Conservation (phyloP, 2,113 vertebrate species). For the Pedionomus torquatus region DNA sequence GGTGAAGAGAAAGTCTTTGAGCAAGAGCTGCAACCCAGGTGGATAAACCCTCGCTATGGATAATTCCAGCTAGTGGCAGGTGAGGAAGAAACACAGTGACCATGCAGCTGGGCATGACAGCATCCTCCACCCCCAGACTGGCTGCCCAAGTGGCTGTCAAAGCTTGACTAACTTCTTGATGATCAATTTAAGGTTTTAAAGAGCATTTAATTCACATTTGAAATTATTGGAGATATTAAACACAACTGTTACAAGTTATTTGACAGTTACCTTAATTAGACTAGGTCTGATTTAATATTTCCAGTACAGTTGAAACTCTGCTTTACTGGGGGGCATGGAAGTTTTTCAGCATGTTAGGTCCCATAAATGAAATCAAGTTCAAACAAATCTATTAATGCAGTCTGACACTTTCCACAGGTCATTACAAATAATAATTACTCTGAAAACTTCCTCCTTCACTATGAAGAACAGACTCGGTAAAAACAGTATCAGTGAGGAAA, state of each 20-base stretch:
- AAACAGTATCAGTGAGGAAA: not conserved
- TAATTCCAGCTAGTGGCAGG: not conserved
- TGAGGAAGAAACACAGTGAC: not conserved
- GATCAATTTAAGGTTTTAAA: not conserved
- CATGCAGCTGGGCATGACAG: not conserved
- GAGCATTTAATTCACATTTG: not conserved
- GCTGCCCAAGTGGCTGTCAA: not conserved
- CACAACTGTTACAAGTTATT: slow-evolving; percentile 9
- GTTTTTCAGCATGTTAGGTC: not conserved
- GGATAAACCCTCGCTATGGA: not conserved
- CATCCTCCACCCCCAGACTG: rapidly evolving
- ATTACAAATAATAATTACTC: slow-evolving; percentile 46
- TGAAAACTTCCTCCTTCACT: not conserved
- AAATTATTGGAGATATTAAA: not conserved
- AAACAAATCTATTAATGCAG: slow-evolving; percentile 31
- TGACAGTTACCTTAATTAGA: not conserved
- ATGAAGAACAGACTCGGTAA: not conserved
- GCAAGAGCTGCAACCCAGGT: not conserved
- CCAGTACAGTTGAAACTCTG: not conserved
- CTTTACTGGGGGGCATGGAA: not conserved
- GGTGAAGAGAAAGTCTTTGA: not conserved
- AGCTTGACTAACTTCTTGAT: not conserved
- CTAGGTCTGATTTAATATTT: not conserved
- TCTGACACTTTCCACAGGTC: not conserved
- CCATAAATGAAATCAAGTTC: slow-evolving; percentile 39